A percentile compares a stretch with the other conserved stretches of the same genome.
Conservation (phyloP, 2,113 vertebrate species). For the Labeo rohita region DNA sequence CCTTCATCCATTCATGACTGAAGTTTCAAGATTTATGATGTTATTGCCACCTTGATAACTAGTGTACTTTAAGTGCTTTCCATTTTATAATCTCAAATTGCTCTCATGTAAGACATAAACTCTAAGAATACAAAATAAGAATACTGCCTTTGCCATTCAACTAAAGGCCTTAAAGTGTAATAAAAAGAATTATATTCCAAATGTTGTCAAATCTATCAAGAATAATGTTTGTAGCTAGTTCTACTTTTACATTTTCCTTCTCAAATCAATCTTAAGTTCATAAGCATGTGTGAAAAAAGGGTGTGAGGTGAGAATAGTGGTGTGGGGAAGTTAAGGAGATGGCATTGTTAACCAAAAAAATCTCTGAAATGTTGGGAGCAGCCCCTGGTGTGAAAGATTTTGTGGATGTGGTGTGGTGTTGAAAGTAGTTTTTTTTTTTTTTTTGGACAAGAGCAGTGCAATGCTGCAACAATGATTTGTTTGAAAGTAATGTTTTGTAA, state of each 20-base stretch:
- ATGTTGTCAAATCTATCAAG: background rate
- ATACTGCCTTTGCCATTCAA: background rate
- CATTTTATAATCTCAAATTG: background rate
- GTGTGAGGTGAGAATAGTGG: constrained; percentile 50
- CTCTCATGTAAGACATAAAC: background rate
- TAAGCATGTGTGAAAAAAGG: constrained; percentile 52
- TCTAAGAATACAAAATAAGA: background rate
- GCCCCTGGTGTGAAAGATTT: constrained; percentile 64
- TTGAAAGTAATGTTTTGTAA: no score
- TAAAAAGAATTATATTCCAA: background rate
- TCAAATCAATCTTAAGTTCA: constrained; percentile 36
- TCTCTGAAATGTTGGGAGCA: constrained; percentile 56
- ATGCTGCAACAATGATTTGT: constrained; percentile 29
- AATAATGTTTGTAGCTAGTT: background rate
- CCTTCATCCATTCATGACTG: constrained; percentile 25
- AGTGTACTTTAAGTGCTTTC: background rate
- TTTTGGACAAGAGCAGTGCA: constrained; percentile 45
- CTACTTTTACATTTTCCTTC: constrained; percentile 24
- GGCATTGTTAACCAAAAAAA: constrained; percentile 47
- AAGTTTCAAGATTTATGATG: constrained; percentile 9
- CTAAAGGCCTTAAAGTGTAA: background rate
- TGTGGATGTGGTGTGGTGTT: constrained; percentile 64
- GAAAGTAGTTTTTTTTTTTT: constrained; percentile 33
- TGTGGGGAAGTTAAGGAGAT: constrained; percentile 45
- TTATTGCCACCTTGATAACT: constrained; percentile 11